Percentiles rank a stretch among this genome's conserved stretches.
phyloP scores from a whole-genome alignment of 2,797 vertebrate genomes.

The Ptychadena robeensis region DNA sequence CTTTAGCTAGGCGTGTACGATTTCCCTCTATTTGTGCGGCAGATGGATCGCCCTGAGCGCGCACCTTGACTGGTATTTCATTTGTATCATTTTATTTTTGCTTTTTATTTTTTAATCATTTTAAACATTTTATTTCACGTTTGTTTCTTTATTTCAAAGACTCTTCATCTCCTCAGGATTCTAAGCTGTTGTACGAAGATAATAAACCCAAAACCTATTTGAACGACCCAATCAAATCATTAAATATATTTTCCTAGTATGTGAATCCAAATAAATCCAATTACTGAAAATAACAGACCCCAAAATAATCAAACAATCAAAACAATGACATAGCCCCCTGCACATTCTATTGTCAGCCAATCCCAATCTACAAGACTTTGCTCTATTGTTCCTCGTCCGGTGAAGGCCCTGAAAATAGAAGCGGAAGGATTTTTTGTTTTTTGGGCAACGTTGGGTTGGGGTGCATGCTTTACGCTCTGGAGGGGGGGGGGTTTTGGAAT shows the following conservation, averaged over 20 bases:
- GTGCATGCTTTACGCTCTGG: conserved; percentile 49
- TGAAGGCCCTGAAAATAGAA: conserved; percentile 25
- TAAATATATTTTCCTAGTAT: background rate
- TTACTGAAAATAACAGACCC: background rate
- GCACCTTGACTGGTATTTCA: background rate
- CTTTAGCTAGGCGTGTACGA: too few relatives aligned
- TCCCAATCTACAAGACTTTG: background rate
- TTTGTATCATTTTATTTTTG: background rate
- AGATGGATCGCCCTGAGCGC: too few relatives aligned
- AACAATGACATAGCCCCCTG: background rate
- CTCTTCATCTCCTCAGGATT: conserved; percentile 27
- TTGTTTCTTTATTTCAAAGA: conserved; percentile 23
- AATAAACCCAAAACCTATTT: conserved; percentile 9
- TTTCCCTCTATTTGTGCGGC: too few relatives aligned
- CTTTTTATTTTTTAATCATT: background rate
- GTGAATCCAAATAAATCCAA: background rate
- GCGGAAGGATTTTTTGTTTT: conserved; percentile 23
- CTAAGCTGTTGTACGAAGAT: conserved; percentile 31
- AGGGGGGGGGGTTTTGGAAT: conserved; percentile 41
- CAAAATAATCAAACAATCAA: background rate
- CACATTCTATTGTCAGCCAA: background rate
- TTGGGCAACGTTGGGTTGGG: conserved; percentile 23
- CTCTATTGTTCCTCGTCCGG: background rate
- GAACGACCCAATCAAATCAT: background rate
- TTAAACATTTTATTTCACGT: background rate